Evolutionary conservation across 2,888 invertebrate species (phyloP), one percentile per base, ranked within the genome.

Genomic region (Meiosimyza platycephala): DNA sequence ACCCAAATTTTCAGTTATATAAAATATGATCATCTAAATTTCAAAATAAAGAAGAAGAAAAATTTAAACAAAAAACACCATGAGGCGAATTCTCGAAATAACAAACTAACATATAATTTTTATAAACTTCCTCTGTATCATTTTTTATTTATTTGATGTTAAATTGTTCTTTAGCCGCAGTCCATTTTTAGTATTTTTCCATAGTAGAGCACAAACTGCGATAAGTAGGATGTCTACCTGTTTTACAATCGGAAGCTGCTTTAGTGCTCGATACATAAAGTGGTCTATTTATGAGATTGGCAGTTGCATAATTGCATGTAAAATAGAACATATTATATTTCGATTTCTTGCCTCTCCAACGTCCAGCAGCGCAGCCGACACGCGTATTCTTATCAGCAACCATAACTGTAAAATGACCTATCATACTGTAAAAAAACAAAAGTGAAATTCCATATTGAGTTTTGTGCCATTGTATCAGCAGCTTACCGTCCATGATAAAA

Each of bases 371-470:
- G 65, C 83, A 82, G 18, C 83, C 83, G 18, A 83, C 79, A 15
- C 79, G 82, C 62, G 78, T 79, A 75, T 80, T 82, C 54, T 72
- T 79, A 13, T 83, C 83, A 55, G 80, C 67, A 12, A 83, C 78
- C 76, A 83, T 75, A 50, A 79, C 79, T 7, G 83, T 82, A 22
- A 83, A 83, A 71, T 83, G 83, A 6, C 81, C 83, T 72, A 83
- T 82, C 33, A n/a, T 1, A 6, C 77, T 71, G 50, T 22, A 51
- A 33, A 13, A n/a, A 57, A 62, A 67, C 1, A 66, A 40, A 68
- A 59, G 55, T 7, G 40, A 40, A 40, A 40, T 9, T 40, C 40
- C 6, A 40, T 40, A 9, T 40, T 40, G 9, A 40, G 9, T 40
- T 40, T 40, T 40, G 40, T 7, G 40, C 28, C 28, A 28, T 4